phyloP scores from a whole-genome alignment of 2,797 vertebrate species.

The Chaetodon trifasciatus region DNA sequence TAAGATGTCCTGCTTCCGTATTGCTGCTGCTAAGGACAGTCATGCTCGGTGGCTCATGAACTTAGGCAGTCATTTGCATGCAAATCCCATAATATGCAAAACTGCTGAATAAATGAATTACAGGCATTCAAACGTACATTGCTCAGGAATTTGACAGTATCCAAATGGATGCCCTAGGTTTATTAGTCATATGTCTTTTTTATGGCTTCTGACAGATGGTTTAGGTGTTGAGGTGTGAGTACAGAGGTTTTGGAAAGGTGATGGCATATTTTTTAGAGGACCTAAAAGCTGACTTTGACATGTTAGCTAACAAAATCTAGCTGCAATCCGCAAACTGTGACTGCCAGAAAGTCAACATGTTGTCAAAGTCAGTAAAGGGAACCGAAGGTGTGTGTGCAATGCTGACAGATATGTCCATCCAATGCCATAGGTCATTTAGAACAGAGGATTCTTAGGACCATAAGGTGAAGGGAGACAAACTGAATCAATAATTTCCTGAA shows the following conservation, averaged over 20 bases:
- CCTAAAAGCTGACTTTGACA: constrained; percentile 25
- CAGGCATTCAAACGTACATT: constrained; percentile 43
- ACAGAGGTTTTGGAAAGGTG: constrained; percentile 23
- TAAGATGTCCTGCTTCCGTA: constrained; percentile 25
- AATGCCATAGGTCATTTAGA: background rate
- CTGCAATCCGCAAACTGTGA: constrained; percentile 15
- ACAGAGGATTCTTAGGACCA: background rate
- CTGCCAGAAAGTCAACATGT: constrained; percentile 20
- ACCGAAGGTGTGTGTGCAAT: background rate
- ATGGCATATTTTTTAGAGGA: constrained; percentile 21
- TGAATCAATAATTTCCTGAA: background rate
- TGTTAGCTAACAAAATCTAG: constrained; percentile 35
- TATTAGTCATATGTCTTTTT: constrained; percentile 37
- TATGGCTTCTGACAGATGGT: constrained; percentile 52
- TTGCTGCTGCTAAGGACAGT: constrained; percentile 42
- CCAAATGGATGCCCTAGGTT: constrained; percentile 40
- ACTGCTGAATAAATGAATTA: constrained; percentile 65
- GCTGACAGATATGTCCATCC: background rate
- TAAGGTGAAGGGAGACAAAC: background rate
- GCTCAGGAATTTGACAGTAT: constrained; percentile 38
- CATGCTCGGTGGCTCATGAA: constrained; percentile 49
- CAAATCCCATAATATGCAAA: constrained; percentile 69
- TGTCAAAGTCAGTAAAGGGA: constrained; percentile 4
- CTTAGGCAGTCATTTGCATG: constrained; percentile 56
- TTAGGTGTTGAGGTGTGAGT: constrained; percentile 22